Percentiles rank a stretch among this genome's conserved stretches.
phyloP scores from a whole-genome alignment of 2,888 invertebrate genomes.

The Idaea aversata region DNA sequence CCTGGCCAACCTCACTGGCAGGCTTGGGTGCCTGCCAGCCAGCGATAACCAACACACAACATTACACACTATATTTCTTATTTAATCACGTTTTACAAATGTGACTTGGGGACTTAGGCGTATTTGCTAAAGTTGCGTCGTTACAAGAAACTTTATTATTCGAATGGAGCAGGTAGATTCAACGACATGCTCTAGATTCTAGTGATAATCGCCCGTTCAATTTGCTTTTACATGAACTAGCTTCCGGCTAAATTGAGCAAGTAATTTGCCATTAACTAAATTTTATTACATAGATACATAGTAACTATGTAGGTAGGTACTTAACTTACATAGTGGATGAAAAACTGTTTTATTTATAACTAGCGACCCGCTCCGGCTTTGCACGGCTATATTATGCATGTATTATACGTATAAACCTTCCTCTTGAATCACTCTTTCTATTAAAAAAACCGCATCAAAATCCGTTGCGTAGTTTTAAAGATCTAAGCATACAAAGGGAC shows the following conservation, averaged over 20 bases:
- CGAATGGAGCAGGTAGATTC: conserved; percentile 14
- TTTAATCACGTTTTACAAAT: conserved; percentile 34
- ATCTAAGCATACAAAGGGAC: too few relatives aligned
- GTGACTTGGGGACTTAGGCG: conserved; percentile 18
- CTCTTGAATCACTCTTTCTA: too few relatives aligned
- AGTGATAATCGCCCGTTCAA: neutral
- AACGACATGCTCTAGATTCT: neutral
- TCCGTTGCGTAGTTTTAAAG: too few relatives aligned
- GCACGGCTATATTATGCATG: too few relatives aligned
- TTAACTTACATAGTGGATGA: too few relatives aligned
- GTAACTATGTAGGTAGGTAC: too few relatives aligned
- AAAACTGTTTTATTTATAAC: too few relatives aligned
- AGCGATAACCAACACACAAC: conserved; percentile 47
- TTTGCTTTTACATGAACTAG: neutral
- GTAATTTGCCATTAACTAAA: neutral
- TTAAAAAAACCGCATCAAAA: too few relatives aligned
- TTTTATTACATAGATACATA: neutral
- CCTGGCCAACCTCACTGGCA: conserved; percentile 35
- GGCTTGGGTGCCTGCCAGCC: conserved; percentile 53
- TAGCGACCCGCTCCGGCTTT: too few relatives aligned
- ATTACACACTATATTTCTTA: conserved; percentile 50
- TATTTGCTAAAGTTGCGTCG: conserved; percentile 19
- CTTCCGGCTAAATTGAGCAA: neutral
- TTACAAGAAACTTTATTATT: conserved; percentile 18
- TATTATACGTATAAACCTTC: too few relatives aligned